Percentiles rank a stretch among this genome's conserved stretches.
Evolutionary conservation across 2,797 vertebrate genomes (phyloP).

Genomic region (Acrocephalus scirpaceus): DNA sequence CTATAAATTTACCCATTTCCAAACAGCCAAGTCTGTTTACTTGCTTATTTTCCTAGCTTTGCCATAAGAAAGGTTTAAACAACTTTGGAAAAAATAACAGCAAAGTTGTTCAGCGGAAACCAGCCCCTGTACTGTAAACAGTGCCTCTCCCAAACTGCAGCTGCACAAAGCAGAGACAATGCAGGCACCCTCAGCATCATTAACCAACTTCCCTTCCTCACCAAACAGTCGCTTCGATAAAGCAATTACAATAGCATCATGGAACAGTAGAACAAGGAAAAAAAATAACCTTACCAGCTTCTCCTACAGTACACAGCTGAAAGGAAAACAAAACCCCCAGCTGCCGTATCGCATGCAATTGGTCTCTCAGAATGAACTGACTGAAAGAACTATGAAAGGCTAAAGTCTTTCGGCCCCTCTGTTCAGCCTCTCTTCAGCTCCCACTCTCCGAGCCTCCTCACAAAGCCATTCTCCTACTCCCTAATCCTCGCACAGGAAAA

Average conservation of each 20-base stretch:
- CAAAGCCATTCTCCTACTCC: constrained; percentile 77
- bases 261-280: constrained; percentile 50
- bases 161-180: constrained; percentile 68
- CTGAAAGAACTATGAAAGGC: constrained; percentile 70
- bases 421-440: constrained; percentile 72
- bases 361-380: constrained; percentile 66
- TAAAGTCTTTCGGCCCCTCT: constrained; percentile 63
- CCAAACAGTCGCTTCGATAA: constrained; percentile 28
- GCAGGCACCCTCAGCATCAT: constrained; percentile 58
- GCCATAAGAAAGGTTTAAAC: neutral
- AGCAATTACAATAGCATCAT: constrained; percentile 57
- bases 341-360: constrained; percentile 64
- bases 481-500: constrained; percentile 77
- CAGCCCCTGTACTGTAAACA: constrained; percentile 37
- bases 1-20: neutral
- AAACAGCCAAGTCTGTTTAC: neutral
- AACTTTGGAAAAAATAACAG: constrained; percentile 52
- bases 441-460: constrained; percentile 72
- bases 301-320: constrained; percentile 64
- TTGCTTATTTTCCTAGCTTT: constrained; percentile 15
- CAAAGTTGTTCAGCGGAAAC: constrained; percentile 18
- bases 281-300: constrained; percentile 77
- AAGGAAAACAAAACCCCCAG: constrained; percentile 68
- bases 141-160: constrained; percentile 42
- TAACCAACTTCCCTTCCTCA: constrained; percentile 67